These are phyloP conservation scores for Microcebus jonahi DNA, from an alignment of 2,113 vertebrate genomes.

Conservation along the genomic window DNA sequence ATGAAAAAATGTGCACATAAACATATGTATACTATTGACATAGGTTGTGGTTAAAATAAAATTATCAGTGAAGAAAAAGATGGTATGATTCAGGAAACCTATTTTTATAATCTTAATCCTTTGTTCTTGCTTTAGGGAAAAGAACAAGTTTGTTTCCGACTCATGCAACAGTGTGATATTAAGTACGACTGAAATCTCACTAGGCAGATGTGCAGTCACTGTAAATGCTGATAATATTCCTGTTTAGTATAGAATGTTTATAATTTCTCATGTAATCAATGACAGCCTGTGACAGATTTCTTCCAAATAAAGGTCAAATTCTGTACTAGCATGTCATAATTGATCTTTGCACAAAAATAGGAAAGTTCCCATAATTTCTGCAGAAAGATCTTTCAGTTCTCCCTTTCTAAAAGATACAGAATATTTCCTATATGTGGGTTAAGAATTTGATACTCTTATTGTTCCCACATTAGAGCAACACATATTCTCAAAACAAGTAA, in stretches of 20 bases:
- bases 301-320: constrained; percentile 69
- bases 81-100: neutral
- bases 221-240: neutral
- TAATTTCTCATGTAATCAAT: constrained; percentile 69
- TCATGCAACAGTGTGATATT: neutral
- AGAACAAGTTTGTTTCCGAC: neutral
- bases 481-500: neutral
- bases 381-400: neutral
- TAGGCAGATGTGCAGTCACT: constrained; percentile 17
- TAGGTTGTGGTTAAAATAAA: constrained; percentile 29
- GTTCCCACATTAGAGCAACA: neutral
- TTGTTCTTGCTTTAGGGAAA: neutral
- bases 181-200: neutral
- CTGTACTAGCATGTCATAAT: constrained; percentile 48
- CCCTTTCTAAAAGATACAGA: neutral
- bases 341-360: constrained; percentile 59
- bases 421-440: neutral
- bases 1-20: neutral
- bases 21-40: neutral
- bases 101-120: neutral
- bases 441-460: neutral
- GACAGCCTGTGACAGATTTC: constrained; percentile 67
- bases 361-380: constrained; percentile 47
- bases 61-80: neutral
- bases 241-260: constrained; percentile 52